These are phyloP conservation scores for Micromesistius poutassou DNA, from an alignment of 2,797 vertebrate species.

Conservation along the genomic window DNA sequence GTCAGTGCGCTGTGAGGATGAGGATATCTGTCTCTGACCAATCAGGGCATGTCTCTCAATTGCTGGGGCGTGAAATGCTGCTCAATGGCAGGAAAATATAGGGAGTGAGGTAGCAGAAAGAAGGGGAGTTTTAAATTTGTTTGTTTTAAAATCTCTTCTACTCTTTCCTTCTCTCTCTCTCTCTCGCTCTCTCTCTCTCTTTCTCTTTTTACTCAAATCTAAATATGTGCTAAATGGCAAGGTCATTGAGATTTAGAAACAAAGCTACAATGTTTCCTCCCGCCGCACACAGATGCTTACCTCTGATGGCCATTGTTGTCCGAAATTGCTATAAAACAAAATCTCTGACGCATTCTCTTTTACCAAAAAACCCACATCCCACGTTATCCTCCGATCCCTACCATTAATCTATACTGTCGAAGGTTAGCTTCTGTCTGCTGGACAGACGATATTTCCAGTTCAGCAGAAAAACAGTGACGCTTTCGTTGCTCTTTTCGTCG, in stretches of 20 bases:
- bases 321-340: neutral
- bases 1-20: neutral
- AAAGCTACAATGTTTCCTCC: neutral
- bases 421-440: conserved; percentile 1
- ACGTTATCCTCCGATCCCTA: neutral
- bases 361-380: neutral
- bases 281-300: neutral
- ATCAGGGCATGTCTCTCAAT: neutral
- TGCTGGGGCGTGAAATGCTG: no score
- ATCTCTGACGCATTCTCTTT: neutral
- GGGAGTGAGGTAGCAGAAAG: no score
- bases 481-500: neutral
- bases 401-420: neutral
- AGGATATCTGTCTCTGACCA: neutral
- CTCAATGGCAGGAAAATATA: no score
- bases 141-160: no score
- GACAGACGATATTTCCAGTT: neutral
- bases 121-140: no score
- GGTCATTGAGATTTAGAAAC: neutral
- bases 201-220: no score
- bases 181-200: no score
- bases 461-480: neutral
- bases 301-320: neutral
- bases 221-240: neutral
- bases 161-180: no score